A percentile compares a stretch with the other conserved stretches of the same genome.
Evolutionary conservation across 1,140 invertebrate species (phyloP).

Genomic region (Sesamia nonagrioides): DNA sequence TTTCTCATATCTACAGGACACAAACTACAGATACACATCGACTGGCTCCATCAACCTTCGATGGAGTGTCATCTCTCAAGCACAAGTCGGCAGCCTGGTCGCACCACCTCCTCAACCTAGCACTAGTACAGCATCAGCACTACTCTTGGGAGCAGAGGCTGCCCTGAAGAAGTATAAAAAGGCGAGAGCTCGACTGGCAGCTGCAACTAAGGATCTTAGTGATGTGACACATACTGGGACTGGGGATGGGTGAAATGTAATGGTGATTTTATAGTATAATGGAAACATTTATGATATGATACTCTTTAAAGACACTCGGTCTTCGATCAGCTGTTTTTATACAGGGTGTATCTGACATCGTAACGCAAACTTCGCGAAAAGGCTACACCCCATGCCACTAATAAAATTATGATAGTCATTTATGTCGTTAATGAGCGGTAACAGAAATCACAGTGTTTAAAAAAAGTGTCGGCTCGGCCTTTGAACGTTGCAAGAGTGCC

Average conservation of each 20-base stretch:
- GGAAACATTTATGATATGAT: no score
- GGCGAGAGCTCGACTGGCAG: slow-evolving; percentile 68
- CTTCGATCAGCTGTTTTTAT: no score
- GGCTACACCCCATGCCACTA: no score
- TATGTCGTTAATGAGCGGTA: no score
- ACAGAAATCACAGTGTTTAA: no score
- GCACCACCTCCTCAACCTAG: slow-evolving; percentile 7
- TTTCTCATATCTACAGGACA: slow-evolving; percentile 57
- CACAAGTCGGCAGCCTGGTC: slow-evolving; percentile 12
- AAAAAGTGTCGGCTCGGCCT: no score
- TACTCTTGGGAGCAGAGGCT: slow-evolving; percentile 70
- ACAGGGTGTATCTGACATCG: no score
- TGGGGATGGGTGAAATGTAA: background rate
- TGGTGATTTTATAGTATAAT: no score
- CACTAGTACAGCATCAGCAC: slow-evolving; percentile 54
- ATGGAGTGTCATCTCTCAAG: slow-evolving; percentile 63
- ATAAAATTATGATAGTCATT: no score
- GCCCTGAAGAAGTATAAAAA: slow-evolving; percentile 68
- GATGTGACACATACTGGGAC: slow-evolving; percentile 15
- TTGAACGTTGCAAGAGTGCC: no score
- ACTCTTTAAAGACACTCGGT: no score
- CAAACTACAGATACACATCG: slow-evolving; percentile 63
- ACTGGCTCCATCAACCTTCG: slow-evolving; percentile 64
- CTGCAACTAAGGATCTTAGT: slow-evolving; percentile 63
- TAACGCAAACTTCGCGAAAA: no score